Conservation (phyloP, 2,797 vertebrate genomes). For the Enteromius trimaculatus region DNA sequence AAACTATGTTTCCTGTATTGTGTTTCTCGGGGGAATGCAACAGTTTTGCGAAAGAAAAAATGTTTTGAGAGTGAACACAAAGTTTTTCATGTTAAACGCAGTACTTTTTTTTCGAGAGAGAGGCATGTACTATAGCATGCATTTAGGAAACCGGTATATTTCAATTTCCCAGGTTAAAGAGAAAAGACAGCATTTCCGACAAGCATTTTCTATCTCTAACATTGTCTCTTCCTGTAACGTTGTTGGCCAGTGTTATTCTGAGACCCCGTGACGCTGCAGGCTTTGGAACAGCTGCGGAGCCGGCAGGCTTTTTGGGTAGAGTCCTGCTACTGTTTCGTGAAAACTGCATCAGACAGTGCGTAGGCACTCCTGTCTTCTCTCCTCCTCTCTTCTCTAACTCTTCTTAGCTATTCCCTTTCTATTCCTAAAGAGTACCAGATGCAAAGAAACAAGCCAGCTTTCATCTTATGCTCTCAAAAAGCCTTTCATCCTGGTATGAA, state of each 20-base stretch:
- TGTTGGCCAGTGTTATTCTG: slow-evolving; percentile 1
- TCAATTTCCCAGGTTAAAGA: neutral
- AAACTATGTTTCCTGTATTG: neutral
- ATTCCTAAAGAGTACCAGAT: slow-evolving; percentile 44
- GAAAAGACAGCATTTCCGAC: neutral
- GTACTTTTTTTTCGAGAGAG: neutral
- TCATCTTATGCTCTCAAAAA: slow-evolving; percentile 47
- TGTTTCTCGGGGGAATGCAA: neutral
- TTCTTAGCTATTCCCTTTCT: slow-evolving; percentile 47
- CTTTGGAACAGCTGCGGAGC: slow-evolving; percentile 37
- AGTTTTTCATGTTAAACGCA: neutral
- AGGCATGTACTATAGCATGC: neutral
- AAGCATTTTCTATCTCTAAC: neutral
- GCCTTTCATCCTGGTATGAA: slow-evolving; percentile 33
- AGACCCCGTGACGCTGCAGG: neutral
- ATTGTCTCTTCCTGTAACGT: neutral
- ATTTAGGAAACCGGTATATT: neutral
- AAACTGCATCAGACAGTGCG: slow-evolving; percentile 27
- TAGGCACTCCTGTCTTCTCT: slow-evolving; percentile 21
- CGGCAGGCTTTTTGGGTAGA: slow-evolving; percentile 32
- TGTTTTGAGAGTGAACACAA: neutral
- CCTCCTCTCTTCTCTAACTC: slow-evolving; percentile 12
- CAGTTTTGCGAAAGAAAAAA: neutral
- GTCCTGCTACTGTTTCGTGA: slow-evolving; percentile 9
- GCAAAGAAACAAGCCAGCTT: slow-evolving; percentile 44